phyloP scores from a whole-genome alignment of 2,797 vertebrate species.

The Micromesistius poutassou region DNA sequence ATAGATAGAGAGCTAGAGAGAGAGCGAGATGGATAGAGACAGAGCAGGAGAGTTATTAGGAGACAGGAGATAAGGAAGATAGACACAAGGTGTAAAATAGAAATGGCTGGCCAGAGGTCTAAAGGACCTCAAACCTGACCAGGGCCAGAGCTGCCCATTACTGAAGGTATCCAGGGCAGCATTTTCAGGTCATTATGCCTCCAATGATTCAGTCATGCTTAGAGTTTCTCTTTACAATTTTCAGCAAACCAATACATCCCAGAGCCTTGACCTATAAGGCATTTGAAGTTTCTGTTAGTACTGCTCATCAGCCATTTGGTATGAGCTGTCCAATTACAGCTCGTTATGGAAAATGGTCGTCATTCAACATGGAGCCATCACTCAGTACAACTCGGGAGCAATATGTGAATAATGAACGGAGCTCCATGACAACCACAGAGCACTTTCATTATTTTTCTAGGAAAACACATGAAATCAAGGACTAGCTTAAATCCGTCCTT shows the following conservation, averaged over 20 bases:
- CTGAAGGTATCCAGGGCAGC: slow-evolving; percentile 34
- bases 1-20: slow-evolving; percentile 5
- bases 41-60: slow-evolving; percentile 11
- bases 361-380: slow-evolving; percentile 18
- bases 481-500: neutral
- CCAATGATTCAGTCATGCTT: slow-evolving; percentile 28
- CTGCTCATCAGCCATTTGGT: slow-evolving; percentile 30
- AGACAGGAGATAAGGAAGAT: neutral
- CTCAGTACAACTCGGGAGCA: slow-evolving; percentile 8
- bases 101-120: slow-evolving; percentile 49
- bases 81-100: slow-evolving; percentile 17
- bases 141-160: slow-evolving; percentile 49
- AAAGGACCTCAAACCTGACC: slow-evolving; percentile 45
- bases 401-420: neutral
- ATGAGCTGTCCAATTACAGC: slow-evolving; percentile 38
- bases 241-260: slow-evolving; percentile 22
- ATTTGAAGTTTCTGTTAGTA: slow-evolving; percentile 36
- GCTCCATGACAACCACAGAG: neutral
- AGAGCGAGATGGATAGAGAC: neutral
- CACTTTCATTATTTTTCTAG: neutral
- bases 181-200: slow-evolving; percentile 23
- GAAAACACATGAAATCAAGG: neutral
- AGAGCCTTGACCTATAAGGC: slow-evolving; percentile 28
- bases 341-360: slow-evolving; percentile 5
- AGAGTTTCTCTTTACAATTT: slow-evolving; percentile 16